Evolutionary conservation across 2,113 vertebrate genomes (phyloP).

Genomic region (Burhinus bistriatus): DNA sequence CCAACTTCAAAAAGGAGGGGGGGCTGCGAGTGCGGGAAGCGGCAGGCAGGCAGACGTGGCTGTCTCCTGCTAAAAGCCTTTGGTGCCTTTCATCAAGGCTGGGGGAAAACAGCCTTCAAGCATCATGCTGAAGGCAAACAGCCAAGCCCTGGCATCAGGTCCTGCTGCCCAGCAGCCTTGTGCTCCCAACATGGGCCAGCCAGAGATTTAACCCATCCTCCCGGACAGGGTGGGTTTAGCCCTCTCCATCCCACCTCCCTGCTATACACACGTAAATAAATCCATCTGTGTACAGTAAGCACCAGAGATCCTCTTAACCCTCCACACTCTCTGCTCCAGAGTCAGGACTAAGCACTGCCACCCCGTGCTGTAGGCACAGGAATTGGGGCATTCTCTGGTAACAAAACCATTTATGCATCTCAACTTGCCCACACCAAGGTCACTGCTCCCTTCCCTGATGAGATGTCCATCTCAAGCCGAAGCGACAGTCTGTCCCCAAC

Average conservation of each 20-base stretch:
- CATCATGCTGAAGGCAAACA: neutral
- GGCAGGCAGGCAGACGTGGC: neutral
- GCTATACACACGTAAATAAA: neutral
- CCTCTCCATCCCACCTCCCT: neutral
- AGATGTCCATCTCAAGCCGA: neutral
- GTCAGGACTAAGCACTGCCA: neutral
- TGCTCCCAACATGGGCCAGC: neutral
- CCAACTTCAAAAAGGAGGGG: neutral
- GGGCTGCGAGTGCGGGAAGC: neutral
- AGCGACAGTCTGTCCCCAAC: conserved; percentile 27
- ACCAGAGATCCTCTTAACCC: conserved; percentile 42
- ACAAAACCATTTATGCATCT: neutral
- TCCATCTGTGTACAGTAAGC: conserved; percentile 13
- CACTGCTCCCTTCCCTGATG: neutral
- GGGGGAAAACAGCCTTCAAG: neutral
- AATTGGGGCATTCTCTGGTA: neutral
- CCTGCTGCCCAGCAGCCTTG: neutral
- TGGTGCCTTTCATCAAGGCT: neutral
- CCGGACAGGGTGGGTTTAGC: neutral
- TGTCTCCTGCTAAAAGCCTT: conserved; percentile 26
- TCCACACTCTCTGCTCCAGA: neutral
- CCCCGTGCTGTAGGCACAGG: neutral
- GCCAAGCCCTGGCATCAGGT: neutral
- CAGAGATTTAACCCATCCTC: neutral
- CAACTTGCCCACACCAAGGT: neutral